Base-by-base conservation (phyloP, 2,888 invertebrate species). In the Cerastis leucographa region DNA sequence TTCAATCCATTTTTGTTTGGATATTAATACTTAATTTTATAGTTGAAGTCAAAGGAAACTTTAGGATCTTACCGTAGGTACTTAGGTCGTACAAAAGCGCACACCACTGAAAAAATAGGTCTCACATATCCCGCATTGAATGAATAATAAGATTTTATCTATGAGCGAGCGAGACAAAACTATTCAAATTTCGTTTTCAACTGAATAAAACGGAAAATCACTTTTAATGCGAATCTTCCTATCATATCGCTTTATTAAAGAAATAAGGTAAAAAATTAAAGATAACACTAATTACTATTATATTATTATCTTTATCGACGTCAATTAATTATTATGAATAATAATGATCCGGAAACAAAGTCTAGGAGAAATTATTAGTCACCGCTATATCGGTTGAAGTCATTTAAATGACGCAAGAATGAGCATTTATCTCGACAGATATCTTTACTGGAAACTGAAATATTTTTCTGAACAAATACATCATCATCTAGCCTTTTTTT, bases 321-420 rank as follows among this genome's bases (percentile, higher is more conserved):
- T 12, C 19, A 29, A 22, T 42, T 51, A 59, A 59, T 66, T 51
- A 67, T 44, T 40, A 44, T 54, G 9, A 65, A 67, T 67, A 62
- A 68, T 71, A 35, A 49, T 62, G 6, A 65, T 71, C 51, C 76
- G 65, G 65, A 61, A 69, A 8, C 19, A 11, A 22, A 35, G 35
- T 69, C 40, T 61, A n/a, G n/a, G 51, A 68, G 67, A 82, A 71
- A 73, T 69, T 25, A 22, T 81, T 76, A 76, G 65, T 81, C 76
- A 81, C 59, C 19, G 12, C 42, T 46, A 11, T 11, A n/a, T 8
- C 6, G 8, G 7, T 35, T 49, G 44, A 25, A 35, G 40, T 69
- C 62, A 68, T 68, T 2, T 12, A 29, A 54, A 51, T 80, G 69
- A 74, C 66, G 64, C 74, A 80, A 80, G 14, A 65, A 44, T n/a